phyloP scores from a whole-genome alignment of 2,888 invertebrate genomes.

The Hoplodrina ambigua region DNA sequence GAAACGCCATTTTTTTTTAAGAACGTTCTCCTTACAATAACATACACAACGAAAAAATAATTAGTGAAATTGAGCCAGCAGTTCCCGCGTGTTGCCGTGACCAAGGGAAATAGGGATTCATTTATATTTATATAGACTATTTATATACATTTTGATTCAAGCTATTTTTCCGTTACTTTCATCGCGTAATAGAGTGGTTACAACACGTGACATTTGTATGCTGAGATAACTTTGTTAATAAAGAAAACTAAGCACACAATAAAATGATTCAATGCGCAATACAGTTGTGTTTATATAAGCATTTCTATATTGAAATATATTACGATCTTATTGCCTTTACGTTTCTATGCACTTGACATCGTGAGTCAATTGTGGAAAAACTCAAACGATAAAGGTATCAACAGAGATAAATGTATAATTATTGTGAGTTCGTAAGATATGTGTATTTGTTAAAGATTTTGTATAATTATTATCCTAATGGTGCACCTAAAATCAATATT shows the following conservation, averaged over 20 bases:
- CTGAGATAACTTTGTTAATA: conserved; percentile 25
- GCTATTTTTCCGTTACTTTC: background rate
- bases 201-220: background rate
- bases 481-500: background rate
- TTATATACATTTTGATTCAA: background rate
- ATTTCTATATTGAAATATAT: conserved; percentile 16
- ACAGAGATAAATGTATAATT: background rate
- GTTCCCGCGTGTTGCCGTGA: too few relatives aligned
- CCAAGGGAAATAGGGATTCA: too few relatives aligned
- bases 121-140: too few relatives aligned
- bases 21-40: too few relatives aligned
- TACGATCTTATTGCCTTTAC: background rate
- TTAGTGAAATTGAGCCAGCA: too few relatives aligned
- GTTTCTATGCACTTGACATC: conserved; percentile 18
- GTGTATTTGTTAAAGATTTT: background rate
- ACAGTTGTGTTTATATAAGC: conserved; percentile 22
- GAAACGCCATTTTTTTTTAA: too few relatives aligned
- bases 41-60: too few relatives aligned
- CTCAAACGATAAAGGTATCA: background rate
- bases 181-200: background rate
- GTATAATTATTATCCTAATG: background rate
- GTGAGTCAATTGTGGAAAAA: conserved; percentile 13
- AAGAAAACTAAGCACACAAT: conserved; percentile 22
- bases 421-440: background rate
- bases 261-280: conserved; percentile 9